Evolutionary conservation across 2,113 vertebrate genomes (phyloP).

Genomic region (Heterocephalus glaber): DNA sequence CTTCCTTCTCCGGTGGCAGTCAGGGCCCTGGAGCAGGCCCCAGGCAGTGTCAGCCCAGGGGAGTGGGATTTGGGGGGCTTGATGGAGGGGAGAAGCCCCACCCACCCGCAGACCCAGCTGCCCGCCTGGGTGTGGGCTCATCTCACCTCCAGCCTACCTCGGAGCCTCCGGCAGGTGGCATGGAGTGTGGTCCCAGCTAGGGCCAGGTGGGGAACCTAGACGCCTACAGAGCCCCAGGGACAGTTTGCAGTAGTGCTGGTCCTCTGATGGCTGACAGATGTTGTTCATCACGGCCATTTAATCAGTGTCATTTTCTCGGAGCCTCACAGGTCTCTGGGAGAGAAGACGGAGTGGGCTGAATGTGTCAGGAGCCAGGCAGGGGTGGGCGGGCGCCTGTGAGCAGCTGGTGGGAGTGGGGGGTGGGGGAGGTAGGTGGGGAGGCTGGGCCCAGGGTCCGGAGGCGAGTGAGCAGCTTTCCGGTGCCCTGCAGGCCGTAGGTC

Average conservation of each 20-base stretch:
- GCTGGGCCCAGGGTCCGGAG: neutral
- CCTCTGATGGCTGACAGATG: slow-evolving; percentile 86
- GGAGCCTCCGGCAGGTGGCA: neutral
- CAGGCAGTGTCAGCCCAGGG: rapidly evolving
- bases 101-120: rapidly evolving
- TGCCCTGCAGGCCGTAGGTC: neutral
- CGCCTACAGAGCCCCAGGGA: slow-evolving; percentile 65
- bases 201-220: neutral
- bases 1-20: neutral
- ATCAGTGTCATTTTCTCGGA: slow-evolving; percentile 86
- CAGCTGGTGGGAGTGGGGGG: neutral
- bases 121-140: neutral
- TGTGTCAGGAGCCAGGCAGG: slow-evolving; percentile 48
- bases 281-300: slow-evolving; percentile 89
- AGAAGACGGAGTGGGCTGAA: slow-evolving; percentile 77
- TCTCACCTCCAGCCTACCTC: neutral
- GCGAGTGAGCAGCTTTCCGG: neutral
- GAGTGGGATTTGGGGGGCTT: neutral
- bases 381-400: neutral
- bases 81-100: rapidly evolving
- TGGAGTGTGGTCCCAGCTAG: neutral
- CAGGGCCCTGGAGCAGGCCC: neutral
- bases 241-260: slow-evolving; percentile 82
- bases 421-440: neutral
- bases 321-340: slow-evolving; percentile 80